phyloP scores from a whole-genome alignment of 2,888 invertebrate species.

The Drosophila atripex region DNA sequence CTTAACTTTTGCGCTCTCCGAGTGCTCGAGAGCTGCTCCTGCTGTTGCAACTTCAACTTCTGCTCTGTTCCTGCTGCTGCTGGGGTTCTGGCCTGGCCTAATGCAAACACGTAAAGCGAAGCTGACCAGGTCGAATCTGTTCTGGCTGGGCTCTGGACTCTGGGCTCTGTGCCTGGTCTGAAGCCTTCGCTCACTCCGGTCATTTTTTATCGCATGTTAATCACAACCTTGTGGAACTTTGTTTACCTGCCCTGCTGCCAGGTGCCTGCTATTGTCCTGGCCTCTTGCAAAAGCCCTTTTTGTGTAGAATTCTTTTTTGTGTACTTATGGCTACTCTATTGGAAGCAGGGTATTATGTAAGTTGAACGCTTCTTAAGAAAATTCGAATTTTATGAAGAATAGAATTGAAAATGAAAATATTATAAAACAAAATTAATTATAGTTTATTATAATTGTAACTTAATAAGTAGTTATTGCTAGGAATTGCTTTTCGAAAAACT shows the following conservation, averaged over 20 bases:
- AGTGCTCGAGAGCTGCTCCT: conserved; percentile 50
- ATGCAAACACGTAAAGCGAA: conserved; percentile 68
- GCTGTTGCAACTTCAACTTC: conserved; percentile 1
- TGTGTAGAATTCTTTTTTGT: conserved; percentile 45
- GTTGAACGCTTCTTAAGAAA: too few relatives aligned
- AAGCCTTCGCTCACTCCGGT: conserved; percentile 58
- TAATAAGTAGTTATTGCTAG: too few relatives aligned
- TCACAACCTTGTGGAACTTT: conserved; percentile 78
- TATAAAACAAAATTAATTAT: too few relatives aligned
- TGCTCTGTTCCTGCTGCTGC: conserved; percentile 14
- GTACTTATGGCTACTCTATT: conserved; percentile 49
- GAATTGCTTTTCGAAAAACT: too few relatives aligned
- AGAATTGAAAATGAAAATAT: too few relatives aligned
- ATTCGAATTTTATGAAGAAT: too few relatives aligned
- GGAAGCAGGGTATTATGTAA: conserved; percentile 36
- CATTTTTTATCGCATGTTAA: conserved; percentile 80
- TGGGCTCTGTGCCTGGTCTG: conserved; percentile 23
- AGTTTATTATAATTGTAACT: too few relatives aligned
- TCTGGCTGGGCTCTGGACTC: conserved; percentile 20
- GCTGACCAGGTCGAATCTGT: conserved; percentile 59
- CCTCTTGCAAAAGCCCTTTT: conserved; percentile 57
- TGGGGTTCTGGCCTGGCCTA: conserved; percentile 44
- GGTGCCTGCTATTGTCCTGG: conserved; percentile 19
- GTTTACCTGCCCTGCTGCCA: conserved; percentile 61
- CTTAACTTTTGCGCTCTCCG: conserved; percentile 73